Evolutionary conservation across 2,888 invertebrate species (phyloP), one percentile per base, ranked within the genome.

Genomic region (Papilio protenor): DNA sequence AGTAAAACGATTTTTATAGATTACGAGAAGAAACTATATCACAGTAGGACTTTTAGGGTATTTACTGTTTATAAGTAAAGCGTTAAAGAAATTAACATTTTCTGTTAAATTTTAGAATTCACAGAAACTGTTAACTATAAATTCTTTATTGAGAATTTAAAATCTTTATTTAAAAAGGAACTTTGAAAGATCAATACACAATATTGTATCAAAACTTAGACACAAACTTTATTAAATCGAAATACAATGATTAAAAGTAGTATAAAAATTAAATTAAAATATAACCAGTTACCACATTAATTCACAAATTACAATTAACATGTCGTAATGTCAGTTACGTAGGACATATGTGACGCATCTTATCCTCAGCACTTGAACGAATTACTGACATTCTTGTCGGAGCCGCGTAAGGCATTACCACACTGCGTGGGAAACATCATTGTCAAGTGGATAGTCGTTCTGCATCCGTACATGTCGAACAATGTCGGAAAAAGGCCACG

Each of bases 351-450:
- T 73, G 27, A 77, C 23, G 66, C 45, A 55, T 73, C 64, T 73
- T 23, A 57, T 73, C 64, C n/a, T 40, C 66, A 69, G 73, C 45
- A 47, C 40, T 33, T 73, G 47, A 47, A 52, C 23, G 52, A 52
- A 47, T 74, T 40, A 21, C 45, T 61, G 40, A 75, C n/a, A 70
- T 71, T 70, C 70, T 61, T 52, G 59, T 61, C 49, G 21, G 64
- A 33, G 47, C 16, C 69, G 72, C 61, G 52, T 52, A 40, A 61
- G 52, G 33, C 47, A 61, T 77, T 77, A 61, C 74, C 52, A 77
- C 33, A 72, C 45, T 40, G 55, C 75, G 71, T 78, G 75, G 75
- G 78, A 78, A 78, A 70, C 12, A 61, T 78, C 75, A 78, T 75
- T 78, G 75, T 78, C 69, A 73, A 69, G 47, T 66, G 18, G 27